Percentiles rank a stretch among this genome's conserved stretches.
phyloP scores from a whole-genome alignment of 2,113 vertebrate genomes.

The Callorhinus ursinus region DNA sequence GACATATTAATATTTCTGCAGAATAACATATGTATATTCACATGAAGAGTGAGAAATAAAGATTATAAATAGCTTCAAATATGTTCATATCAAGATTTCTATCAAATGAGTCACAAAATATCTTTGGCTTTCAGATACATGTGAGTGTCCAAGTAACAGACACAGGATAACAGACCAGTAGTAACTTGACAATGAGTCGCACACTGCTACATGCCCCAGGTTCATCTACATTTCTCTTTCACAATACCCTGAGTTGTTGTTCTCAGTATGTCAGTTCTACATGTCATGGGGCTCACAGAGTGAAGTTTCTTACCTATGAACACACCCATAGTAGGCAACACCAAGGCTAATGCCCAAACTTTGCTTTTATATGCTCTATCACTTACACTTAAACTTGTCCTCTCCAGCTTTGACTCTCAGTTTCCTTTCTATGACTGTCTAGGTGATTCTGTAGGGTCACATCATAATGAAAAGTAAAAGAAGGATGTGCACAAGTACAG shows the following conservation, averaged over 20 bases:
- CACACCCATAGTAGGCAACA: not conserved
- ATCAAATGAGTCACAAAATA: not conserved
- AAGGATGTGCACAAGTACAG: not conserved
- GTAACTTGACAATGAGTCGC: not conserved
- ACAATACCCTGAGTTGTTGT: not conserved
- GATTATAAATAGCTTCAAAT: not conserved
- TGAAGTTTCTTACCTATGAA: not conserved
- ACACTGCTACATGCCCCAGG: not conserved
- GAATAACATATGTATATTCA: not conserved
- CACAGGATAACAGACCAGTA: not conserved
- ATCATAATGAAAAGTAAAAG: not conserved
- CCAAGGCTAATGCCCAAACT: not conserved
- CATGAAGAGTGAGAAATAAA: not conserved
- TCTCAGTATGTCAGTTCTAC: not conserved
- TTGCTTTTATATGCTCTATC: not conserved
- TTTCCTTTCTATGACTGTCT: not conserved
- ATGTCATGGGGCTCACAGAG: not conserved
- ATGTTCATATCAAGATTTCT: not conserved
- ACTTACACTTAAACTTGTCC: not conserved
- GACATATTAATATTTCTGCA: not conserved
- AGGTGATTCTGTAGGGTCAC: not conserved
- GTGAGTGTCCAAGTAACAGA: not conserved
- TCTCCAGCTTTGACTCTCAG: not conserved
- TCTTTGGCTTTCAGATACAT: not conserved
- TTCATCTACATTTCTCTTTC: not conserved